Evolutionary conservation across 2,888 invertebrate species (phyloP).

Genomic region (Antheraea yamamai): DNA sequence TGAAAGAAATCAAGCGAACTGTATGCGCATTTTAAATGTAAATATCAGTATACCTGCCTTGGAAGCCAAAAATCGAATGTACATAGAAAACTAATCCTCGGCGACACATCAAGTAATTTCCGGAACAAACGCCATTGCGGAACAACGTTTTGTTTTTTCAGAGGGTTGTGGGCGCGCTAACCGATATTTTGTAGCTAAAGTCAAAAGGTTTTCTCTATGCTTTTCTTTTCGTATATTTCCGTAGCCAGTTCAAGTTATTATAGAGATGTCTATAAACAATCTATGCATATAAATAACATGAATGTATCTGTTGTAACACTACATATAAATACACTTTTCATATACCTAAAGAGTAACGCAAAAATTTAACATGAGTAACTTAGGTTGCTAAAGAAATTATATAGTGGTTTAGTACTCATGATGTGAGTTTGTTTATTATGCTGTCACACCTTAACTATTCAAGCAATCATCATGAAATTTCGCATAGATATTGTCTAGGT

Average conservation of each 20-base stretch:
- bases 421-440: too few species aligned
- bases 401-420: too few species aligned
- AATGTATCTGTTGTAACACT: too few species aligned
- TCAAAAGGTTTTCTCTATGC: neutral
- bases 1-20: neutral
- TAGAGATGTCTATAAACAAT: too few species aligned
- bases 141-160: conserved; percentile 35
- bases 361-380: too few species aligned
- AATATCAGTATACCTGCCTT: neutral
- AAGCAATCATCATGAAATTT: too few species aligned
- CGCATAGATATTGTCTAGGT: too few species aligned
- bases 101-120: conserved; percentile 47
- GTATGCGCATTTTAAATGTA: neutral
- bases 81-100: conserved; percentile 31
- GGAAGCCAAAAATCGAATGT: neutral
- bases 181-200: neutral
- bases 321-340: too few species aligned
- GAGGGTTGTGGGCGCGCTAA: conserved; percentile 14
- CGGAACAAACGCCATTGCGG: conserved; percentile 25
- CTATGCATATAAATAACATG: too few species aligned
- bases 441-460: too few species aligned
- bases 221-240: neutral
- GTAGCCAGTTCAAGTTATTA: neutral
- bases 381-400: too few species aligned
- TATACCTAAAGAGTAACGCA: too few species aligned